Evolutionary conservation across 2,888 invertebrate genomes (phyloP).

Genomic region (Drosophila picticornis): DNA sequence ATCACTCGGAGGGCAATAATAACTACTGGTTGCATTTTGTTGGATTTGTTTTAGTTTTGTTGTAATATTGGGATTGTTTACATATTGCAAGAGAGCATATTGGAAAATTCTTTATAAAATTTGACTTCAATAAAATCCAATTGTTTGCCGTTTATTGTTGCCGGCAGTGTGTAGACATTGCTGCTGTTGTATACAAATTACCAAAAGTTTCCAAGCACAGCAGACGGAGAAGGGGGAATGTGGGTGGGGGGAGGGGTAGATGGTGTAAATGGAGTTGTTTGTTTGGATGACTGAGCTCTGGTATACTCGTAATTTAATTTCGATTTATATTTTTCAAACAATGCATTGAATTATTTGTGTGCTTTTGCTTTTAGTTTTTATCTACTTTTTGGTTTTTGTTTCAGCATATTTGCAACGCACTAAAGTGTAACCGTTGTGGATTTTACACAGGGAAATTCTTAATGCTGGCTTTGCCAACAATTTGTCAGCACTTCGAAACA

Average conservation of each 20-base stretch:
- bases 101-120: slow-evolving; percentile 70
- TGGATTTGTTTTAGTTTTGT: neutral
- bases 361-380: slow-evolving; percentile 6
- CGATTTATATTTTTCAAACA: slow-evolving; percentile 64
- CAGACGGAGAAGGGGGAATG: neutral
- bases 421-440: slow-evolving; percentile 34
- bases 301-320: slow-evolving; percentile 56
- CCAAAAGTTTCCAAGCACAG: slow-evolving; percentile 20
- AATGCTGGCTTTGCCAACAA: slow-evolving; percentile 40
- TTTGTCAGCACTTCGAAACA: slow-evolving; percentile 57
- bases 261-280: neutral
- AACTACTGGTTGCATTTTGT: slow-evolving; percentile 15
- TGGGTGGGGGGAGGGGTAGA: neutral
- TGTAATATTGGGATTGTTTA: slow-evolving; percentile 69
- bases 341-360: slow-evolving; percentile 34
- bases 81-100: slow-evolving; percentile 56
- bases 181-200: slow-evolving; percentile 50
- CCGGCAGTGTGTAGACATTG: slow-evolving; percentile 19
- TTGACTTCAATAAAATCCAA: slow-evolving; percentile 63
- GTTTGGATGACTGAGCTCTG: slow-evolving; percentile 43
- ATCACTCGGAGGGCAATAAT: slow-evolving; percentile 12
- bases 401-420: slow-evolving; percentile 31
- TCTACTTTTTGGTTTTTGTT: neutral
- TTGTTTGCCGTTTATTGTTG: slow-evolving; percentile 46
- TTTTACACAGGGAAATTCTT: slow-evolving; percentile 34